Conservation (phyloP, 2,113 vertebrate species). For the Arizona elegans region DNA sequence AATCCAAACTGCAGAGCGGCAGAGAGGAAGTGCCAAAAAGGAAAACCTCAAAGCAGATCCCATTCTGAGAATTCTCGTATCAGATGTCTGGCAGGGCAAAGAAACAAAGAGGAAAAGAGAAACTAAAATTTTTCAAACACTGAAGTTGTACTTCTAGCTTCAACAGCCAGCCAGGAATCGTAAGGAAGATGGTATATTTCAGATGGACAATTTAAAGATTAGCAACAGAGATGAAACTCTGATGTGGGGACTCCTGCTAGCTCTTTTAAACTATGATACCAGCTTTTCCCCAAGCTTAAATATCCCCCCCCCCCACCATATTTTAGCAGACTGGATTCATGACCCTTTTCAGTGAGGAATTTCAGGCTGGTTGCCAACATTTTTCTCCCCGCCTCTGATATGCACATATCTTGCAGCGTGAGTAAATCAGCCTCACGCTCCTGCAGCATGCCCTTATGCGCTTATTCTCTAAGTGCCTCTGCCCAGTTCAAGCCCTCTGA, state of each 20-base stretch:
- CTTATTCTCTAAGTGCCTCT: too few relatives aligned
- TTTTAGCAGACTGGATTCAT: not conserved
- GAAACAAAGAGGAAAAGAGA: not conserved
- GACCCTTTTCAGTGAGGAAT: not conserved
- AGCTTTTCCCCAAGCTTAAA: not conserved
- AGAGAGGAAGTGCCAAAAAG: not conserved
- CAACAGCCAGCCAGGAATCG: conserved; percentile 8
- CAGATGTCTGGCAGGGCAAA: not conserved
- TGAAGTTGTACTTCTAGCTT: not conserved
- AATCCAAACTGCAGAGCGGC: not conserved
- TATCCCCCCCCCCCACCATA: accelerated
- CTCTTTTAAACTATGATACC: not conserved
- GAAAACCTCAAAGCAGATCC: not conserved
- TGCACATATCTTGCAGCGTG: not conserved
- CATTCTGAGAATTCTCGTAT: not conserved
- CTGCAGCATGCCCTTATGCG: not conserved
- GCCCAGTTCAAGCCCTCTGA: too few relatives aligned
- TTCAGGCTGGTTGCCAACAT: not conserved
- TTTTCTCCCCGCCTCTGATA: not conserved
- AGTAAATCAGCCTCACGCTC: not conserved
- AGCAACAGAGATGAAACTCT: conserved; percentile 17
- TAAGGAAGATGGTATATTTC: conserved; percentile 60
- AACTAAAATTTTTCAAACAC: not conserved
- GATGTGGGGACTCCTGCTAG: conserved; percentile 28
- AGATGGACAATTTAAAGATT: conserved; percentile 48